phyloP scores from a whole-genome alignment of 2,888 invertebrate genomes.

The Nemapogon koenigi region DNA sequence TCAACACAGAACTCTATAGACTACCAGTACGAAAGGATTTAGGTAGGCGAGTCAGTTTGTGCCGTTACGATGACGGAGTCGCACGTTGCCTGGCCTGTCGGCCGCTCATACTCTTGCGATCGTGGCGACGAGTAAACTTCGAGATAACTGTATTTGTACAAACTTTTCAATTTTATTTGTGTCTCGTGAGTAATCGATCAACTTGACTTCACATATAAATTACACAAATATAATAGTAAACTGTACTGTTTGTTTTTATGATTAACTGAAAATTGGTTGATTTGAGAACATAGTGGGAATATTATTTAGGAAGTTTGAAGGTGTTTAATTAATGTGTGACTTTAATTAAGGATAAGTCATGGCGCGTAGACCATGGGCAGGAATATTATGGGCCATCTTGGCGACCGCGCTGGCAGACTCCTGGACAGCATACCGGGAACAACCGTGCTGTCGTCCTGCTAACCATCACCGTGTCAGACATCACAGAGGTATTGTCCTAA shows the following conservation, averaged over 20 bases:
- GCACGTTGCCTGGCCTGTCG: constrained; percentile 34
- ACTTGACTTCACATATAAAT: too few relatives aligned
- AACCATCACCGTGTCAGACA: constrained; percentile 68
- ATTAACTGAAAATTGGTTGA: too few relatives aligned
- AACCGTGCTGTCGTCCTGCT: constrained; percentile 68
- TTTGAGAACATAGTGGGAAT: too few relatives aligned
- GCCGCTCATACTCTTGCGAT: constrained; percentile 33
- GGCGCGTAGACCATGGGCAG: constrained; percentile 12
- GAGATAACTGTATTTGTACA: too few relatives aligned
- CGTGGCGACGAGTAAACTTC: constrained; percentile 47
- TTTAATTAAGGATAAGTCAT: constrained; percentile 2
- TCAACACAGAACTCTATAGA: not conserved
- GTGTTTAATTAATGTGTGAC: not conserved
- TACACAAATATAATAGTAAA: too few relatives aligned
- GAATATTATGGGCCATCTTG: constrained; percentile 38
- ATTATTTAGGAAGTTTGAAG: too few relatives aligned
- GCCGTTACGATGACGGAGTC: constrained; percentile 46
- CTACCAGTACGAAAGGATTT: too few relatives aligned
- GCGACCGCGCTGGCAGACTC: constrained; percentile 65
- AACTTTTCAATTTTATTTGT: too few relatives aligned
- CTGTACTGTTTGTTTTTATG: too few relatives aligned
- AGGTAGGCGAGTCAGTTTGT: constrained; percentile 32
- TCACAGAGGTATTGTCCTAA: constrained; percentile 57
- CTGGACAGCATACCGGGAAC: constrained; percentile 71
- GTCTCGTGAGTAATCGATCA: too few relatives aligned